Evolutionary conservation across 2,888 invertebrate species (phyloP).

Genomic region (Xylophagus ater): DNA sequence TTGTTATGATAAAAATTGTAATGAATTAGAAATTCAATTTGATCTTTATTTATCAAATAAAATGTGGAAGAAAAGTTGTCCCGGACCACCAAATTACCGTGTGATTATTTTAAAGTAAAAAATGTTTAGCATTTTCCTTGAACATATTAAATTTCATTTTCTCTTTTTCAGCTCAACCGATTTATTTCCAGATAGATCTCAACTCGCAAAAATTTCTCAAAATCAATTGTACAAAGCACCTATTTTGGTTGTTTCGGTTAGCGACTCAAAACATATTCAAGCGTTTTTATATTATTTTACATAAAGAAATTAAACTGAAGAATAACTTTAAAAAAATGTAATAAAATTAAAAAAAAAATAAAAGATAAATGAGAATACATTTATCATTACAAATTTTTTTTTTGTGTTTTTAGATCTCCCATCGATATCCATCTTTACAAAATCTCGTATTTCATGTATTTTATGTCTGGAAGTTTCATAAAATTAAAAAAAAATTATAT

Average conservation of each 20-base stretch:
- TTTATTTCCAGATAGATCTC: conserved; percentile 27
- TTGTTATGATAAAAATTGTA: conserved; percentile 9
- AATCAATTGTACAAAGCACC: conserved; percentile 25
- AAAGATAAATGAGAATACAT: no score
- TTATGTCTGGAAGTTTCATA: no score
- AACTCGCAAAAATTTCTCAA: conserved; percentile 24
- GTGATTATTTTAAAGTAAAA: conserved; percentile 24
- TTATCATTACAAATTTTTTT: no score
- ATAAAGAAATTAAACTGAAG: conserved; percentile 16
- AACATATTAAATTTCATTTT: not conserved
- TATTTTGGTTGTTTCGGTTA: conserved; percentile 31
- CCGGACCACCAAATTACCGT: conserved; percentile 27
- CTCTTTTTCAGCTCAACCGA: conserved; percentile 17
- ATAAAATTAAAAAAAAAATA: no score
- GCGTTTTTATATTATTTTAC: conserved; percentile 34
- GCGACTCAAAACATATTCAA: conserved; percentile 36
- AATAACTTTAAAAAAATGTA: conserved; percentile 13
- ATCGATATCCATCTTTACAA: no score
- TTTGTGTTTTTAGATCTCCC: no score
- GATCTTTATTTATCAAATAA: conserved; percentile 26
- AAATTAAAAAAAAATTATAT: no score
- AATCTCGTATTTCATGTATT: no score
- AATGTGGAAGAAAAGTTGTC: conserved; percentile 28
- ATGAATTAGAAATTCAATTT: conserved; percentile 25
- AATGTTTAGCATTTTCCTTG: not conserved